Evolutionary conservation across 1,140 invertebrate species (phyloP).

Genomic region (Anoplolepis gracilipes): DNA sequence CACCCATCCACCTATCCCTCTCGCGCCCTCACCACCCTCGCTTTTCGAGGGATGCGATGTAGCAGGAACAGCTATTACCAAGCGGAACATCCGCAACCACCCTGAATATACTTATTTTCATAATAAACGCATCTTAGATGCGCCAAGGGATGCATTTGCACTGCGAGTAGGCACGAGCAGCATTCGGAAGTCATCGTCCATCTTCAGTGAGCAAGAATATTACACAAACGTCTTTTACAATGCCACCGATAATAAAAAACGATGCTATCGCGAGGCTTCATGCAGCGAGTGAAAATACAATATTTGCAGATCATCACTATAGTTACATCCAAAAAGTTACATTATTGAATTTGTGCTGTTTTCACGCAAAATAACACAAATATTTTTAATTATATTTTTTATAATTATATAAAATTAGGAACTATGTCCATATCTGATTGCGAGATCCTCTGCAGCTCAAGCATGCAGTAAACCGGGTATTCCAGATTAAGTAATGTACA

Average conservation of each 20-base stretch:
- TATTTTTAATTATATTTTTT: background rate
- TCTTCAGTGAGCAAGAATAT: constrained; percentile 15
- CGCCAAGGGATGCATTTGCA: constrained; percentile 1
- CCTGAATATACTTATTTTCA: constrained; percentile 58
- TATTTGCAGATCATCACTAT: constrained; percentile 4
- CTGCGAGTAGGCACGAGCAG: background rate
- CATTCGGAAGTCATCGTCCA: constrained; percentile 42
- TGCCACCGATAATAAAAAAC: constrained; percentile 10
- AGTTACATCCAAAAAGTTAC: background rate
- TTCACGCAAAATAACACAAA: background rate
- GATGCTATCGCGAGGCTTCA: background rate
- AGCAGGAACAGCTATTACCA: constrained; percentile 52
- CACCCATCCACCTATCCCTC: background rate
- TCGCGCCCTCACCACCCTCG: background rate
- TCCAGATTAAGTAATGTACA: background rate
- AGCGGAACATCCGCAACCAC: constrained; percentile 54
- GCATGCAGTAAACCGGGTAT: background rate
- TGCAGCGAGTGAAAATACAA: constrained; percentile 2
- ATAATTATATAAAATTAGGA: background rate
- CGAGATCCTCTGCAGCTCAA: background rate
- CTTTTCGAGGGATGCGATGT: constrained; percentile 34
- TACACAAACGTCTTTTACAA: constrained; percentile 6
- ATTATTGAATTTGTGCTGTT: background rate
- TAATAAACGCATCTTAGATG: constrained; percentile 58
- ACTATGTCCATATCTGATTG: too few species aligned